phyloP scores from a whole-genome alignment of 2,113 vertebrate genomes.

The Oxyruncus cristatus region DNA sequence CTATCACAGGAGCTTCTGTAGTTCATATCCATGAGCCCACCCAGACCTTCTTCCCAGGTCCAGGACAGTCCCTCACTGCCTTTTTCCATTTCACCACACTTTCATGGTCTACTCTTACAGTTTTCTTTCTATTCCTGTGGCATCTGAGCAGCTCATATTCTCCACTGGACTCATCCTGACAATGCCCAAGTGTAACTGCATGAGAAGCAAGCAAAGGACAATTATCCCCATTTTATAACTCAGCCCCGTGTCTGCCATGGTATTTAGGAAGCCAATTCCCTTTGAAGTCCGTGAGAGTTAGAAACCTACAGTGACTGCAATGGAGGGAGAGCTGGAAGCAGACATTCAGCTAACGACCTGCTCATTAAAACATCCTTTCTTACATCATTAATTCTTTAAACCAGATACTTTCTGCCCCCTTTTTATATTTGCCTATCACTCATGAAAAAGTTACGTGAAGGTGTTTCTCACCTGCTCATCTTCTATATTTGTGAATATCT shows the following conservation, averaged over 20 bases:
- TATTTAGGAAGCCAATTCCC: not conserved
- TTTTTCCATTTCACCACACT: not conserved
- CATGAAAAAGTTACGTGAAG: not conserved
- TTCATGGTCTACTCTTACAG: not conserved
- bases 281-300: not conserved
- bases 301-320: not conserved
- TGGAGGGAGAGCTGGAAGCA: conserved; percentile 11
- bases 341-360: not conserved
- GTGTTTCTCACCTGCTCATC: not conserved
- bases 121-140: not conserved
- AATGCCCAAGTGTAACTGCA: not conserved
- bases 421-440: not conserved
- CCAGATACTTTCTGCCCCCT: not conserved
- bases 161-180: not conserved
- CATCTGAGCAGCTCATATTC: not conserved
- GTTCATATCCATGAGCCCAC: not conserved
- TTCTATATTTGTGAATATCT: not conserved
- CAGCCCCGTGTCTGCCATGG: not conserved
- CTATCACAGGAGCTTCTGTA: not conserved
- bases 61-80: not conserved
- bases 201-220: not conserved
- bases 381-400: not conserved
- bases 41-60: not conserved
- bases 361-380: not conserved
- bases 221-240: conserved; percentile 1